phyloP scores from a whole-genome alignment of 35 echinoderm and acorn worm species.

The Ophiothrix spiculata region DNA sequence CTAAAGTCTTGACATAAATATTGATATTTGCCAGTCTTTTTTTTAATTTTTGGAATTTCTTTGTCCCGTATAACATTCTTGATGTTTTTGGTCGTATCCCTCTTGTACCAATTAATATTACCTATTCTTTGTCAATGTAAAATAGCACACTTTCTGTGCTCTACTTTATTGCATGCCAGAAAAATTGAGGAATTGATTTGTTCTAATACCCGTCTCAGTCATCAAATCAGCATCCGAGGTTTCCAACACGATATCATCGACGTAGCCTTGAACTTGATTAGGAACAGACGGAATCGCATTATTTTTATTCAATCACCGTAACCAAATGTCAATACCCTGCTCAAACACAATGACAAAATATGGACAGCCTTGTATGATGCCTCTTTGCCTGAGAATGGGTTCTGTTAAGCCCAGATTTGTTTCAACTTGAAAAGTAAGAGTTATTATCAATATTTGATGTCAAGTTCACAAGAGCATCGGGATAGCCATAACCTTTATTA shows the following conservation, averaged over 20 bases:
- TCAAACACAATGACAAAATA: background rate
- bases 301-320: background rate
- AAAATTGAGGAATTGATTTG: background rate
- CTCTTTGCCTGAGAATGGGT: background rate
- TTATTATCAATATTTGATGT: background rate
- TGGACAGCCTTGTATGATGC: background rate
- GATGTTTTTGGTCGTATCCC: background rate
- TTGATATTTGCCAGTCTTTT: background rate
- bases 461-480: background rate
- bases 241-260: background rate
- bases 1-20: too few relatives aligned
- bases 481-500: background rate
- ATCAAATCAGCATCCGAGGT: background rate
- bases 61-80: background rate
- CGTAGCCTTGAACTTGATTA: background rate
- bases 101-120: background rate
- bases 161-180: background rate
- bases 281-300: background rate
- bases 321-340: constrained; percentile 2
- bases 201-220: background rate
- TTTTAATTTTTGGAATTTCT: background rate
- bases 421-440: background rate
- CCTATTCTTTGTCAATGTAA: background rate
- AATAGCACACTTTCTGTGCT: background rate
- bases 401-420: background rate